These are phyloP conservation scores for Asbolus verrucosus DNA, from an alignment of 1,140 invertebrate genomes.

Conservation along the genomic window DNA sequence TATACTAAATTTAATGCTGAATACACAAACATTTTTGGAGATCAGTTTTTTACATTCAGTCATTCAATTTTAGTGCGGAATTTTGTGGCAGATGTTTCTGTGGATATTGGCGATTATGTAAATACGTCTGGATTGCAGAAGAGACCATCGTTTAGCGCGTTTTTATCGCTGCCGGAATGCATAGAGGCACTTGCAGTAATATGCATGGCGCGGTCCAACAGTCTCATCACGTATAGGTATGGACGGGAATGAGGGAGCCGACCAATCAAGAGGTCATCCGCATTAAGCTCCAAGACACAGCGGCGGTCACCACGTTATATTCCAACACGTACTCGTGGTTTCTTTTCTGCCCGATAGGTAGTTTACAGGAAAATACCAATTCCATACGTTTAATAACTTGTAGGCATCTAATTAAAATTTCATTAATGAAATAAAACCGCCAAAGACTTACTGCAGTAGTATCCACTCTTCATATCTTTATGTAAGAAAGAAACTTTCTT, in stretches of 20 bases:
- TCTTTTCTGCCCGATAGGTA: conserved; percentile 24
- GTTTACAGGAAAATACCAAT: conserved; percentile 35
- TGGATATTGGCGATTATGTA: conserved; percentile 44
- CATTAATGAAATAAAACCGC: conserved; percentile 25
- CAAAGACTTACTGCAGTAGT: conserved; percentile 10
- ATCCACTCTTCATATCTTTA: conserved; percentile 7
- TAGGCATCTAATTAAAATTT: conserved; percentile 36
- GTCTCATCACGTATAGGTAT: conserved; percentile 30
- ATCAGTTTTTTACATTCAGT: neutral
- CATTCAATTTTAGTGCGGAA: neutral
- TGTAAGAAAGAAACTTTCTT: too few species aligned
- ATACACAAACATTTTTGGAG: too few species aligned
- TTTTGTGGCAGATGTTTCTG: conserved; percentile 34
- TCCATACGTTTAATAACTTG: conserved; percentile 25
- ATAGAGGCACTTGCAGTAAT: conserved; percentile 29
- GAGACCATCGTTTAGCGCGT: conserved; percentile 19
- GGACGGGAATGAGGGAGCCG: conserved; percentile 41
- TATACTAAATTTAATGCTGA: too few species aligned
- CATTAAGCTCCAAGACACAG: conserved; percentile 36
- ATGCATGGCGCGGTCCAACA: neutral
- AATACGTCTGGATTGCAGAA: conserved; percentile 26
- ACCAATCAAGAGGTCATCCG: conserved; percentile 46
- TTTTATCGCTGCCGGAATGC: conserved; percentile 43
- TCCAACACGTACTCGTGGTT: conserved; percentile 31
- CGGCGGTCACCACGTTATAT: conserved; percentile 31